Conservation (phyloP, 2,888 invertebrate genomes). For the Tholera decimalis region DNA sequence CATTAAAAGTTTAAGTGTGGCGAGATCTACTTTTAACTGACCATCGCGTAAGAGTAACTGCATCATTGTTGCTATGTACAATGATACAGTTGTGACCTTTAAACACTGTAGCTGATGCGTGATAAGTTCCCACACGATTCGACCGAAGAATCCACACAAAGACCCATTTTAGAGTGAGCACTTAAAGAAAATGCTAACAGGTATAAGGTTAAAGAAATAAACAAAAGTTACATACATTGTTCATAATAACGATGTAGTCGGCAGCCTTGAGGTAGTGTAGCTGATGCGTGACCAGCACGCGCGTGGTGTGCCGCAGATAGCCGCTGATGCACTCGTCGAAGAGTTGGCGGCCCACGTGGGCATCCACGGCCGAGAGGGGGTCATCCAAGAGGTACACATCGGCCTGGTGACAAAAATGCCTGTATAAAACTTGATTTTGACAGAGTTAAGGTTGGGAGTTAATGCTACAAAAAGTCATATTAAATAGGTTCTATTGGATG, state of each 20-base stretch:
- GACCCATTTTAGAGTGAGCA: not conserved
- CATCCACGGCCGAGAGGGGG: slow-evolving; percentile 96
- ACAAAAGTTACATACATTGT: slow-evolving; percentile 74
- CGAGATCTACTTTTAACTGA: too few relatives aligned
- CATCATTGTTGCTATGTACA: too few relatives aligned
- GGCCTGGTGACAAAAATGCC: slow-evolving; percentile 84
- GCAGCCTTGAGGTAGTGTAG: slow-evolving; percentile 92
- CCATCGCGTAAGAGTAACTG: too few relatives aligned
- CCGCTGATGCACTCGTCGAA: slow-evolving; percentile 95
- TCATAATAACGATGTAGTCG: slow-evolving; percentile 92
- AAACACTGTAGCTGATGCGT: slow-evolving; percentile 98
- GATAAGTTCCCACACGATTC: slow-evolving; percentile 95
- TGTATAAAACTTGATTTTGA: too few relatives aligned
- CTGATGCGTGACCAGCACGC: slow-evolving; percentile 97
- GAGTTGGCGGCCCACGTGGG: slow-evolving; percentile 94
- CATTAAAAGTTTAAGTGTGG: too few relatives aligned
- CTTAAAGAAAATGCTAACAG: not conserved
- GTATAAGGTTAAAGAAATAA: slow-evolving; percentile 7
- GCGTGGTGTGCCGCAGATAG: slow-evolving; percentile 93
- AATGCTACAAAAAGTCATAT: not conserved
- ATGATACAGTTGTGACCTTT: too few relatives aligned
- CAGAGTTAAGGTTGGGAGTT: not conserved
- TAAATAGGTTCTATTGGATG: not conserved
- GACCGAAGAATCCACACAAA: too few relatives aligned
- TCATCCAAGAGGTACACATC: slow-evolving; percentile 96